A percentile compares a stretch with the other conserved stretches of the same genome.
Evolutionary conservation across 2,888 invertebrate species (phyloP).

Genomic region (Mamestra brassicae): DNA sequence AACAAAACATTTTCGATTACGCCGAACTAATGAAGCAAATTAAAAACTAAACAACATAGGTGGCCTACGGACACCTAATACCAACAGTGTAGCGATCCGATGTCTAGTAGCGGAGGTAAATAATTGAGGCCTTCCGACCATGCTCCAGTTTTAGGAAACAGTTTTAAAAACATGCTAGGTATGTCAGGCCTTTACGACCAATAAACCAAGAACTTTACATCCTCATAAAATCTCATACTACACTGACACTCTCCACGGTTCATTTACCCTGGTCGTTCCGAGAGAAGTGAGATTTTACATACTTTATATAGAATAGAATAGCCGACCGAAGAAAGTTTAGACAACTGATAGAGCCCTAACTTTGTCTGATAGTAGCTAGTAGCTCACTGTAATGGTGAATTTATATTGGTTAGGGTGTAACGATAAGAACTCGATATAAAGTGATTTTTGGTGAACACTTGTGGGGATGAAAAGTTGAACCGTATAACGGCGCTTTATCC

Average conservation of each 20-base stretch:
- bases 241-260: conserved; percentile 13
- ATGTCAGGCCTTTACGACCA: conserved; percentile 59
- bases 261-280: conserved; percentile 41
- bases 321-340: conserved; percentile 66
- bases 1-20: conserved; percentile 27
- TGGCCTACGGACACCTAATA: conserved; percentile 37
- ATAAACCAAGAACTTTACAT: conserved; percentile 59
- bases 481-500: conserved; percentile 37
- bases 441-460: conserved; percentile 57
- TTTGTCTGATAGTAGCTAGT: conserved; percentile 64
- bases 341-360: conserved; percentile 71
- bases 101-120: conserved; percentile 64
- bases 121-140: conserved; percentile 76
- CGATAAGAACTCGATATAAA: conserved; percentile 66
- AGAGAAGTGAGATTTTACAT: conserved; percentile 62
- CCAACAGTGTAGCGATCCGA: conserved; percentile 49
- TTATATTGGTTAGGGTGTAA: conserved; percentile 57
- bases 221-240: conserved; percentile 29
- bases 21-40: conserved; percentile 27
- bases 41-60: conserved; percentile 40
- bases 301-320: conserved; percentile 59
- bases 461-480: conserved; percentile 36
- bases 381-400: conserved; percentile 61
- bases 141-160: conserved; percentile 74
- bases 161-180: conserved; percentile 73